Evolutionary conservation across 2,888 invertebrate genomes (phyloP).

Genomic region (Temnothorax ravouxi): DNA sequence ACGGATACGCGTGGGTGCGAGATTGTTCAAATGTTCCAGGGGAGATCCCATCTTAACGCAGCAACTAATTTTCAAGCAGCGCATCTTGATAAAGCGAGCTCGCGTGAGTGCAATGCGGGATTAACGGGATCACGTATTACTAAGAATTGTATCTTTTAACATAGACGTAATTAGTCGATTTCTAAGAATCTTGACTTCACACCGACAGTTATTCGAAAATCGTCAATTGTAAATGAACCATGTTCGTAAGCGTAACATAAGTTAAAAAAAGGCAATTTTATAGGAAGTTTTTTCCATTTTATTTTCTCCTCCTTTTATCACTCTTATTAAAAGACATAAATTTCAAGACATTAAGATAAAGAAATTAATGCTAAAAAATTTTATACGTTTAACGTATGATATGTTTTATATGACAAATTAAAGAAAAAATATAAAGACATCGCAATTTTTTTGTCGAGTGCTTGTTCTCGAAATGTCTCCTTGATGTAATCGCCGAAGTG

Average conservation of each 20-base stretch:
- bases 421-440: neutral
- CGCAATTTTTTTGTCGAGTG: neutral
- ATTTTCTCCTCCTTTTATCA: too few relatives aligned
- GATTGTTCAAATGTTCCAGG: slow-evolving; percentile 28
- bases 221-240: neutral
- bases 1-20: slow-evolving; percentile 24
- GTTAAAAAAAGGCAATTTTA: neutral
- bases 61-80: slow-evolving; percentile 28
- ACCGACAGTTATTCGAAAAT: neutral
- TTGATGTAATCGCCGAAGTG: neutral
- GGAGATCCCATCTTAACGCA: slow-evolving; percentile 2
- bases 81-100: slow-evolving; percentile 32
- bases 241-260: neutral
- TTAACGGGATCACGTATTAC: slow-evolving; percentile 37
- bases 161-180: slow-evolving; percentile 32
- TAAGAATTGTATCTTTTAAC: slow-evolving; percentile 12
- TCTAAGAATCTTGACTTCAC: slow-evolving; percentile 12
- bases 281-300: neutral
- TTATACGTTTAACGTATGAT: neutral
- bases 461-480: neutral
- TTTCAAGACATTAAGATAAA: too few relatives aligned
- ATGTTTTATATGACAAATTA: neutral
- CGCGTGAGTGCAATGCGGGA: slow-evolving; percentile 34
- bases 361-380: neutral
- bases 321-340: neutral